A percentile compares a stretch with the other conserved stretches of the same genome.
Conservation (phyloP, 2,888 invertebrate species). For the Uropetala carovei region DNA sequence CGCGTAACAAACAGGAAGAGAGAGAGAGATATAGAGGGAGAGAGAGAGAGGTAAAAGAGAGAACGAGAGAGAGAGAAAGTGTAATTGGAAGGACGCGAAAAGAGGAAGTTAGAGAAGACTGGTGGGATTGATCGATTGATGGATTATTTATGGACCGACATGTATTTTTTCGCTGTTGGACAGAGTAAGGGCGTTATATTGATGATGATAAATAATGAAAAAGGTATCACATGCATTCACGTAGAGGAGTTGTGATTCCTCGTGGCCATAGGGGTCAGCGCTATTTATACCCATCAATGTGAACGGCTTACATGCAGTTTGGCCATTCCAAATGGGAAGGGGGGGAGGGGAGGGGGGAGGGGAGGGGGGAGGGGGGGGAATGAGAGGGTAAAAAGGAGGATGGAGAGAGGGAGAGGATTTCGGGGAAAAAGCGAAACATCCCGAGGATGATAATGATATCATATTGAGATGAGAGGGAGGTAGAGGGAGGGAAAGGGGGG, state of each 20-base stretch:
- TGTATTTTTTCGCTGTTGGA: background rate
- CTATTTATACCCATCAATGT: background rate
- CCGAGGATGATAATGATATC: background rate
- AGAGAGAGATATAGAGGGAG: background rate
- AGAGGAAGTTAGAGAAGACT: background rate
- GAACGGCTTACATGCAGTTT: background rate
- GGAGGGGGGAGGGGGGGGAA: too few species aligned
- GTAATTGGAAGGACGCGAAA: background rate
- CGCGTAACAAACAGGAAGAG: background rate
- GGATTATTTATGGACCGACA: background rate
- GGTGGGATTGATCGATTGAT: background rate
- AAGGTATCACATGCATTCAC: background rate
- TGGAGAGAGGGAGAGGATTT: too few species aligned
- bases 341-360: too few species aligned
- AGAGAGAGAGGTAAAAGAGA: background rate
- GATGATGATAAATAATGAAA: slow-evolving; percentile 15
- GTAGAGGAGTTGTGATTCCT: background rate
- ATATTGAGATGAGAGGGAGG: background rate
- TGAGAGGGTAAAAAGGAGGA: too few species aligned
- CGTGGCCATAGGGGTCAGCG: background rate
- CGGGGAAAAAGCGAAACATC: background rate
- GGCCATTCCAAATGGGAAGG: too few species aligned
- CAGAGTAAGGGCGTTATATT: background rate
- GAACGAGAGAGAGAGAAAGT: background rate
- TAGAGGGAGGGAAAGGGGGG: background rate